These are phyloP conservation scores for Pyrocoelia pectoralis DNA, from an alignment of 2,888 invertebrate species.

Conservation along the genomic window DNA sequence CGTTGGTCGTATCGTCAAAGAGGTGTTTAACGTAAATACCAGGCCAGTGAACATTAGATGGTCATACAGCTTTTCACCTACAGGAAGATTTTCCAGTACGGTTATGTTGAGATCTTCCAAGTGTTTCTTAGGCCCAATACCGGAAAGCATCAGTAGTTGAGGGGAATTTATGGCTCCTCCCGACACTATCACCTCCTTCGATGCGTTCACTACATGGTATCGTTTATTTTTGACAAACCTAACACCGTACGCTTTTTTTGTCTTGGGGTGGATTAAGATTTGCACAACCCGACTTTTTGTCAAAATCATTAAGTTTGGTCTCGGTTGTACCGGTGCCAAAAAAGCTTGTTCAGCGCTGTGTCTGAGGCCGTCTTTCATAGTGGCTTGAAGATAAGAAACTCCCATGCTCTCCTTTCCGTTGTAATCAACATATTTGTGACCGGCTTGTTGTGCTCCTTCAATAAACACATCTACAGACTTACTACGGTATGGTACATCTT, in stretches of 20 bases:
- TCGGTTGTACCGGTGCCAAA: slow-evolving; percentile 65
- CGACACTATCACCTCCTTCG: slow-evolving; percentile 83
- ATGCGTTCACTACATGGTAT: slow-evolving; percentile 62
- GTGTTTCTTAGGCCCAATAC: slow-evolving; percentile 72
- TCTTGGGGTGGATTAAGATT: slow-evolving; percentile 68
- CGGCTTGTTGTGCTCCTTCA: slow-evolving; percentile 70
- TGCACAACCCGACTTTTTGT: slow-evolving; percentile 60
- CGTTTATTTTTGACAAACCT: slow-evolving; percentile 66
- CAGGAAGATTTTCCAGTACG: slow-evolving; percentile 70
- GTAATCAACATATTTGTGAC: slow-evolving; percentile 74
- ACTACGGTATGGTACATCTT: slow-evolving; percentile 59
- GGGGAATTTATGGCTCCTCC: slow-evolving; percentile 91
- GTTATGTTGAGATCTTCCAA: slow-evolving; percentile 66
- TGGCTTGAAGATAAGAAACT: slow-evolving; percentile 69
- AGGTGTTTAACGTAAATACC: slow-evolving; percentile 57
- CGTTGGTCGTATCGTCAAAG: slow-evolving; percentile 44
- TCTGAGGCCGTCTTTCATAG: slow-evolving; percentile 66
- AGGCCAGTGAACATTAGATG: slow-evolving; percentile 66
- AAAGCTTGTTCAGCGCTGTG: slow-evolving; percentile 73
- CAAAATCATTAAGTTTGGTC: slow-evolving; percentile 74
- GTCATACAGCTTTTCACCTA: slow-evolving; percentile 72
- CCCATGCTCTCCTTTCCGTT: slow-evolving; percentile 71
- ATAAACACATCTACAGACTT: slow-evolving; percentile 65
- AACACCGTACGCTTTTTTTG: slow-evolving; percentile 73
- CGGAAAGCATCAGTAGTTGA: slow-evolving; percentile 89